Percentiles rank a stretch among this genome's conserved stretches.
Evolutionary conservation across 1,140 invertebrate species (phyloP).

Genomic region (Lepidotrigona ventralis): DNA sequence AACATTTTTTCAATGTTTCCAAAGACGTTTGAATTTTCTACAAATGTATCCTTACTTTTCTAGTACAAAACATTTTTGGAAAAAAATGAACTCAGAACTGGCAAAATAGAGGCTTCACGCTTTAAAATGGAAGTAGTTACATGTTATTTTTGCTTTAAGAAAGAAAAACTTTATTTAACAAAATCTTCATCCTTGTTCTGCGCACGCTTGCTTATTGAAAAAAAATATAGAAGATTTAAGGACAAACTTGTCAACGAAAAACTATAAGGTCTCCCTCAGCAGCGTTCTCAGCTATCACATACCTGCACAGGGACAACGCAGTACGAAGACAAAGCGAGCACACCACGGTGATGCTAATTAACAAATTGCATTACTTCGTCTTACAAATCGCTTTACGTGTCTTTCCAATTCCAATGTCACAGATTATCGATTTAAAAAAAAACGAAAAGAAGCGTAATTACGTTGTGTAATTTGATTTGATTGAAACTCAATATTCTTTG

Average conservation of each 20-base stretch:
- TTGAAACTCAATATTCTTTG: not conserved
- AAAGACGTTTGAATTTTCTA: no score
- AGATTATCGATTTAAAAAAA: not conserved
- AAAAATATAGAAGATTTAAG: conserved; percentile 76
- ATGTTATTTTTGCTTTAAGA: no score
- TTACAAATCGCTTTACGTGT: not conserved
- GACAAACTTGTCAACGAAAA: conserved; percentile 77
- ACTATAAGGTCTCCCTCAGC: conserved; percentile 78
- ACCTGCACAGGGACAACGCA: conserved; percentile 71
- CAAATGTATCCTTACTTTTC: no score
- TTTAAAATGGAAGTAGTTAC: no score
- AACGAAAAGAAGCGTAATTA: not conserved
- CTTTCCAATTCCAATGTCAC: not conserved
- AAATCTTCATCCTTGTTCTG: conserved; percentile 40
- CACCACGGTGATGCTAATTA: conserved; percentile 70
- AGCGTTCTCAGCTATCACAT: conserved; percentile 78
- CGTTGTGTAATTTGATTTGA: not conserved
- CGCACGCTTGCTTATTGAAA: conserved; percentile 59
- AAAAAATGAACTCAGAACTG: no score
- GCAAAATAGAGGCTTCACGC: no score
- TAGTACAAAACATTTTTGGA: no score
- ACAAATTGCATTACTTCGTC: not conserved
- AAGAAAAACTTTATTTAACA: not conserved
- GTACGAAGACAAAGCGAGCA: conserved; percentile 72
- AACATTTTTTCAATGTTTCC: no score